Percentiles rank a stretch among this genome's conserved stretches.
Conservation (phyloP, 1,140 invertebrate genomes). For the Macrobrachium rosenbergii region DNA sequence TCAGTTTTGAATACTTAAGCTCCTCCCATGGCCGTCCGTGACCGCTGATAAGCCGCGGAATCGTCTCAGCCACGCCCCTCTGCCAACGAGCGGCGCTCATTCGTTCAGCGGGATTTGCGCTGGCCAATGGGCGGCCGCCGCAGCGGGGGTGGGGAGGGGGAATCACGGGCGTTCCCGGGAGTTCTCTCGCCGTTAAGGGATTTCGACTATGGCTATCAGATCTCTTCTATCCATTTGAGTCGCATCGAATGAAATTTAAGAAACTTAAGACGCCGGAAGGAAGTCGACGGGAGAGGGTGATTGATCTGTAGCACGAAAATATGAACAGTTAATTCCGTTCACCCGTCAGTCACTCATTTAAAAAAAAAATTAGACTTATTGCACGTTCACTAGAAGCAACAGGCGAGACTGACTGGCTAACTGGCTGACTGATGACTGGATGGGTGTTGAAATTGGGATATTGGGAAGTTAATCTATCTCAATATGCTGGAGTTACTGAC, state of each 20-base stretch:
- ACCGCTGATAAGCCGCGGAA: slow-evolving; percentile 12
- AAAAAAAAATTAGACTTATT: too few species aligned
- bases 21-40: slow-evolving; percentile 8
- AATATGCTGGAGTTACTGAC: slow-evolving; percentile 27
- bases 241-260: not conserved
- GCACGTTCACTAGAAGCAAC: too few species aligned
- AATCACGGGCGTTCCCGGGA: not conserved
- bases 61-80: slow-evolving; percentile 15
- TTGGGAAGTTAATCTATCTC: slow-evolving; percentile 17
- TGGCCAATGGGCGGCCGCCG: not conserved
- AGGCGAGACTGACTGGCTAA: too few species aligned
- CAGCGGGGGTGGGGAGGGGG: slow-evolving; percentile 5
- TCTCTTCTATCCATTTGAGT: slow-evolving; percentile 7
- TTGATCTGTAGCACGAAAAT: too few species aligned
- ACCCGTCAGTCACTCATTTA: too few species aligned
- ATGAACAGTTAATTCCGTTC: too few species aligned
- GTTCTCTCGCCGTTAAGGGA: not conserved
- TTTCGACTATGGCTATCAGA: slow-evolving; percentile 3
- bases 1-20: slow-evolving; percentile 49
- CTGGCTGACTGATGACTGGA: too few species aligned
- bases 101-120: not conserved
- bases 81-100: not conserved
- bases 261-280: too few species aligned
- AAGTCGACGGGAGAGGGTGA: too few species aligned
- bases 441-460: too few species aligned